phyloP scores from a whole-genome alignment of 2,888 invertebrate genomes.

The Cepaea hortensis region DNA sequence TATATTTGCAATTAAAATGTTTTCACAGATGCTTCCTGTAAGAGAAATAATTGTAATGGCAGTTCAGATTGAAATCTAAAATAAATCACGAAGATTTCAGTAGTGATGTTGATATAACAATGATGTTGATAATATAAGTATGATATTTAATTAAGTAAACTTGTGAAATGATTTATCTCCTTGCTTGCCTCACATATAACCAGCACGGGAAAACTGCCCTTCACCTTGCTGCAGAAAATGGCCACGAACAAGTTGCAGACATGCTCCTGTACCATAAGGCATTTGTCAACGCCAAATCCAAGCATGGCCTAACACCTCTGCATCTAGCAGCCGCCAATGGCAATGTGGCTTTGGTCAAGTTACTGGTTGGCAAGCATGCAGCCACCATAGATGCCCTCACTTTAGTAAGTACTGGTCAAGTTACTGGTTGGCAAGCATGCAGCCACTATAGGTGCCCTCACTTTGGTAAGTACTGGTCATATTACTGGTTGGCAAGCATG shows the following conservation, averaged over 20 bases:
- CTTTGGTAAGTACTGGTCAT: no score
- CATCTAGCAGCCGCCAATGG: conserved; percentile 98
- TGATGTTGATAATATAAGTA: not conserved
- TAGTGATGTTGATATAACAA: no score
- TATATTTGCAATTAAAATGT: no score
- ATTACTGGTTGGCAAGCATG: no score
- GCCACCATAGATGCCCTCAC: conserved; percentile 97
- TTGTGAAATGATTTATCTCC: not conserved
- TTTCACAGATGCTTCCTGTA: no score
- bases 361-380: conserved; percentile 94
- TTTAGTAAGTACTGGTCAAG: conserved; percentile 83
- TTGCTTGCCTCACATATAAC: not conserved
- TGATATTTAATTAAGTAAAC: not conserved
- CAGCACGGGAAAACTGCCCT: conserved; percentile 87
- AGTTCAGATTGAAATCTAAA: no score
- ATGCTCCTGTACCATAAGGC: conserved; percentile 93
- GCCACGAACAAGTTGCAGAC: conserved; percentile 84
- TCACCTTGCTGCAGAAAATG: conserved; percentile 92
- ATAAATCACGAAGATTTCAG: no score
- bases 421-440: conserved; percentile 96
- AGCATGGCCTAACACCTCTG: conserved; percentile 96
- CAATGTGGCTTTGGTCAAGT: conserved; percentile 90
- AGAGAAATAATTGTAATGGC: no score
- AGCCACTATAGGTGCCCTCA: conserved; percentile 81
- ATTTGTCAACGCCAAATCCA: conserved; percentile 98